Base-by-base conservation (phyloP, 2,113 vertebrate genomes). In the Syngnathoides biaculeatus region DNA sequence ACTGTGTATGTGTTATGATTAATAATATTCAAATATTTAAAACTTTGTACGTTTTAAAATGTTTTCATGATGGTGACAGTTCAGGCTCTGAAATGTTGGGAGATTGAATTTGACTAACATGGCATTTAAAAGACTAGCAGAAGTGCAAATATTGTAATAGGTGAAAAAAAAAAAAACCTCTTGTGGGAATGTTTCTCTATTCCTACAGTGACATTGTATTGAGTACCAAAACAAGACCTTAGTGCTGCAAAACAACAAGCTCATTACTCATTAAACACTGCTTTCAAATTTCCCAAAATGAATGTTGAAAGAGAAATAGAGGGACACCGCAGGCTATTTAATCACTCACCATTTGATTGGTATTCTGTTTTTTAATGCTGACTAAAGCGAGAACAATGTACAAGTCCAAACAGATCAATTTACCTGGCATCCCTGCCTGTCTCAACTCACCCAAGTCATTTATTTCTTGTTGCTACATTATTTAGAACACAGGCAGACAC, bases 201-300 rank as follows among this genome's bases (percentile, higher is more conserved):
- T 64, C 70, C 66, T 71, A 35, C 69, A 71, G 70, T 80, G 82
- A 69, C 66, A 27, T 63, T 35, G n/a, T n/a, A n/a, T n/a, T 43
- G 70, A 80, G 79, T 77, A 57, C 47, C 64, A 81, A 84, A 75
- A 77, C 69, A 82, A 74, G 79, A 84, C 75, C 82, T 84, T 77
- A 85, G 69, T 71, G 59, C 35, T 8, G 27, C 69, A 60, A 71
- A 69, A 64, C 72, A 80, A 79, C 78, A 82, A 81, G 80, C 78
- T 79, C 62, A 82, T 82, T 71, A 82, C 67, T 85, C 81, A 84
- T 89, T 82, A 77, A 85, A 79, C 71, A 84, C 78, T 71, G 58
- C 66, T 72, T 47, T 68, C 78, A 82, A 87, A 85, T 62, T 79
- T 84, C 84, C 78, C 65, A 61, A 72, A 82, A 77, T 86, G 72